phyloP scores from a whole-genome alignment of 2,888 invertebrate genomes.

The Noctuana brunneofusca region DNA sequence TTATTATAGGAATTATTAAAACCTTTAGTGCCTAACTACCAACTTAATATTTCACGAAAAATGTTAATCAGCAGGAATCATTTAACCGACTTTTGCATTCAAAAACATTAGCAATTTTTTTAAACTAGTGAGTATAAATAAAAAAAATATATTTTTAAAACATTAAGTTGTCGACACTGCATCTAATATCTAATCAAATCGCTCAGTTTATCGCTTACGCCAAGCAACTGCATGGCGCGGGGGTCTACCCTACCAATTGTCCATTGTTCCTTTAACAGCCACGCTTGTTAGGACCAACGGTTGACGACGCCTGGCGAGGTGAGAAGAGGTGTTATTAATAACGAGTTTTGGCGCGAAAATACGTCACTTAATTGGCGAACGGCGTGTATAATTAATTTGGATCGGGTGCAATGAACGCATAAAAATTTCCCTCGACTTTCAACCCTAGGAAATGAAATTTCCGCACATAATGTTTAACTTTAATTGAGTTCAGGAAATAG shows the following conservation, averaged over 20 bases:
- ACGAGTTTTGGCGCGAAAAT: conserved; percentile 64
- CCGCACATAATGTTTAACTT: background rate
- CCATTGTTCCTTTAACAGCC: conserved; percentile 81
- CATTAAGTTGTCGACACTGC: background rate
- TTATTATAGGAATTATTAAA: too few species aligned
- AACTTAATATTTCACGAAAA: too few species aligned
- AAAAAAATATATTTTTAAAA: background rate
- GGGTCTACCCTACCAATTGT: conserved; percentile 62
- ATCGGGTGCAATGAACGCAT: conserved; percentile 37
- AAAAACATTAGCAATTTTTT: too few species aligned
- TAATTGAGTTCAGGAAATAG: background rate
- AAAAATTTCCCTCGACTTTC: conserved; percentile 20
- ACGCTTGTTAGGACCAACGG: conserved; percentile 70
- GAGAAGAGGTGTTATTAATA: conserved; percentile 64
- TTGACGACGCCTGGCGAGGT: conserved; percentile 47
- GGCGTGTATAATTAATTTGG: conserved; percentile 42
- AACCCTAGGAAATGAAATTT: conserved; percentile 1
- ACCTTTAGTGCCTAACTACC: too few species aligned
- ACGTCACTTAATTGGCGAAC: conserved; percentile 56
- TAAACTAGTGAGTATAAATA: too few species aligned
- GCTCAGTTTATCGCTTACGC: conserved; percentile 39
- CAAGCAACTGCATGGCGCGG: conserved; percentile 45
- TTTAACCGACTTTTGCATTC: too few species aligned
- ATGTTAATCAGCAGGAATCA: too few species aligned
- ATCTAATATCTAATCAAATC: conserved; percentile 4